Base-by-base conservation (phyloP, 2,888 invertebrate species). In the Sphinx pinastri region DNA sequence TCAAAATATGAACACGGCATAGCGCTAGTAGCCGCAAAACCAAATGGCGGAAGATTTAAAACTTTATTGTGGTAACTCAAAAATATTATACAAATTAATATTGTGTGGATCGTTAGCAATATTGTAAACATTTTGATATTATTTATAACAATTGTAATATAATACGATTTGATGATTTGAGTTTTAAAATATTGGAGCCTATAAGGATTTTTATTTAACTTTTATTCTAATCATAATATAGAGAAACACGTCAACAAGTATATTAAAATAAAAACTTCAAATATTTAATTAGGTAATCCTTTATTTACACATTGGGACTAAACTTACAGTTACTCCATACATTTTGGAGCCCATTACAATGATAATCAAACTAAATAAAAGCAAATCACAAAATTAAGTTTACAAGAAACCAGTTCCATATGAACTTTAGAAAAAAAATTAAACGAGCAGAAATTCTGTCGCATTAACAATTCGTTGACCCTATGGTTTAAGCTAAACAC, bases 21-120 rank as follows among this genome's bases (percentile, higher is more conserved):
- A 81, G 84, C 90, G 87, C 81, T 79, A 68, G 59, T 60, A 47
- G 73, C 72, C 74, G 72, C 74, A 73, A 69, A 68, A 72, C 74
- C 70, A 80, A 81, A 80, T 77, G 80, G 91, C 92, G 92, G 88
- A 90, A 89, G 90, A 84, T 74, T 83, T 76, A 82, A 86, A 85
- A 82, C 75, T 81, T 79, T 69, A 38, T 8, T 8, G 73, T 68
- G 69, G 58, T 67, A 47, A 55, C 16, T 11, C 45, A 47, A 55
- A 38, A 12, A 0, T 16, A 13, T 10, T 47, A 14, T 38, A 8
- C 5, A 38, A 38, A 38, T 38, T 38, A 38, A 3, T 25, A 25
- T 25, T 25, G 38, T 1, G 38, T 38, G 38, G 38, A 0, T 7
- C 38, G 38, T 8, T 38, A 8, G 38, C 38, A 38, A 38, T 38